phyloP scores from a whole-genome alignment of 2,888 invertebrate species.

The Trilocha varians region DNA sequence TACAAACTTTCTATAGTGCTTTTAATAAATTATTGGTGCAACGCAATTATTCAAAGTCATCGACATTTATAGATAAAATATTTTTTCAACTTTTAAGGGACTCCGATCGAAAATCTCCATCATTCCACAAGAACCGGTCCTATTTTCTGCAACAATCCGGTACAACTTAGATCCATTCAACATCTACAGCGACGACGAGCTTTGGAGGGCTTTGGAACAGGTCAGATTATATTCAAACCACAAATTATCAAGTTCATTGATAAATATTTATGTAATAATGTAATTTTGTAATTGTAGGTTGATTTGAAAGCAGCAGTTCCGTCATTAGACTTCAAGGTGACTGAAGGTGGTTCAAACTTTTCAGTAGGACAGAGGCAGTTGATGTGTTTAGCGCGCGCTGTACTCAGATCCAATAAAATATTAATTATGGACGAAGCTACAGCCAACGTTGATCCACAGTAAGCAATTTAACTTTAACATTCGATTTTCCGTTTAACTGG shows the following conservation, averaged over 20 bases:
- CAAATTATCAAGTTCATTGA: not conserved
- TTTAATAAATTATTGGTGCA: too few relatives aligned
- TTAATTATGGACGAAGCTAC: slow-evolving; percentile 94
- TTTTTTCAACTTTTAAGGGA: slow-evolving; percentile 52
- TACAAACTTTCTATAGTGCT: too few relatives aligned
- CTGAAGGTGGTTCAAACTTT: slow-evolving; percentile 85
- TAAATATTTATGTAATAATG: slow-evolving; percentile 11
- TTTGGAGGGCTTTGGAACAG: slow-evolving; percentile 83
- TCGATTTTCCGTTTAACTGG: too few relatives aligned
- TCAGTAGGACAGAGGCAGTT: slow-evolving; percentile 94
- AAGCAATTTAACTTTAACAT: too few relatives aligned
- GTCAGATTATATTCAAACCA: slow-evolving; percentile 33
- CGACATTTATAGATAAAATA: slow-evolving; percentile 1
- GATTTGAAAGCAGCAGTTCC: slow-evolving; percentile 80
- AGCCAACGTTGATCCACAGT: slow-evolving; percentile 92
- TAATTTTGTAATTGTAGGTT: slow-evolving; percentile 60
- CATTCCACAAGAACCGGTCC: slow-evolving; percentile 86
- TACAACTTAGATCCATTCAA: slow-evolving; percentile 85
- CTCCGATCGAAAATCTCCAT: slow-evolving; percentile 76
- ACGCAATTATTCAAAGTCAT: too few relatives aligned
- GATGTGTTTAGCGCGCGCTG: slow-evolving; percentile 90
- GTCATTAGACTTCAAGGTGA: slow-evolving; percentile 79
- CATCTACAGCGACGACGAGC: slow-evolving; percentile 76
- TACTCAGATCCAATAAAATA: slow-evolving; percentile 86
- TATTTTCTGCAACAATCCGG: slow-evolving; percentile 79